Conservation (phyloP, 2,113 vertebrate genomes). For the Phylloscopus trochilus region DNA sequence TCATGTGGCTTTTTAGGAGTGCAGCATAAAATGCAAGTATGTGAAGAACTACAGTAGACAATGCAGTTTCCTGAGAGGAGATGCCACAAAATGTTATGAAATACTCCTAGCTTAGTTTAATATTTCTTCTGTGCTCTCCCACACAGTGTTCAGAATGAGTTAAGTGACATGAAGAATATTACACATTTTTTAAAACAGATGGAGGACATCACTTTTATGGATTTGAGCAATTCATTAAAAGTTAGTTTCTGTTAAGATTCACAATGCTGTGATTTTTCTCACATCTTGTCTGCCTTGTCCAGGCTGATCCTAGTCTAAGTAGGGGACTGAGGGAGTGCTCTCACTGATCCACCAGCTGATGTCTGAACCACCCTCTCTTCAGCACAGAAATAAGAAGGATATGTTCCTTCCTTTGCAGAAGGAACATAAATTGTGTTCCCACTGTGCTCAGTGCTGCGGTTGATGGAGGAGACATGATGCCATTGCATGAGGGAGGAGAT, state of each 20-base stretch:
- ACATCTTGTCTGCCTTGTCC: not conserved
- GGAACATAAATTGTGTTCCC: not conserved
- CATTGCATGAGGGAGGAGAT: not conserved
- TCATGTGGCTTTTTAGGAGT: not conserved
- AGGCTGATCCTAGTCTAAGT: not conserved
- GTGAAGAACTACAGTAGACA: not conserved
- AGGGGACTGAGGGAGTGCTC: not conserved
- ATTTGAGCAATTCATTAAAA: slow-evolving; percentile 32
- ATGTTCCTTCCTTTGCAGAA: not conserved
- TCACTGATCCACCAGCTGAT: not conserved
- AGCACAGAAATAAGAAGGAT: not conserved
- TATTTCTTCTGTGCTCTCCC: slow-evolving; percentile 24
- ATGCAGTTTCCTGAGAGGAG: not conserved
- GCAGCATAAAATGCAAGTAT: not conserved
- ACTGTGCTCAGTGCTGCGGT: not conserved
- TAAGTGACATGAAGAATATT: slow-evolving; percentile 30
- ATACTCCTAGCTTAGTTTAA: slow-evolving; percentile 22
- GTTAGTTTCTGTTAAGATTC: not conserved
- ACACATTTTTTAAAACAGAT: slow-evolving; percentile 31
- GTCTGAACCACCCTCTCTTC: not conserved
- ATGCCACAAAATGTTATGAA: slow-evolving; percentile 2
- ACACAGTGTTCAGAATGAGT: slow-evolving; percentile 9
- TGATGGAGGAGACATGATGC: not conserved
- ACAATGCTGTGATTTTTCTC: not conserved
- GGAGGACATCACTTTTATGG: not conserved